Base-by-base conservation (phyloP, 1,140 invertebrate species). In the Hylyphantes graminicola region DNA sequence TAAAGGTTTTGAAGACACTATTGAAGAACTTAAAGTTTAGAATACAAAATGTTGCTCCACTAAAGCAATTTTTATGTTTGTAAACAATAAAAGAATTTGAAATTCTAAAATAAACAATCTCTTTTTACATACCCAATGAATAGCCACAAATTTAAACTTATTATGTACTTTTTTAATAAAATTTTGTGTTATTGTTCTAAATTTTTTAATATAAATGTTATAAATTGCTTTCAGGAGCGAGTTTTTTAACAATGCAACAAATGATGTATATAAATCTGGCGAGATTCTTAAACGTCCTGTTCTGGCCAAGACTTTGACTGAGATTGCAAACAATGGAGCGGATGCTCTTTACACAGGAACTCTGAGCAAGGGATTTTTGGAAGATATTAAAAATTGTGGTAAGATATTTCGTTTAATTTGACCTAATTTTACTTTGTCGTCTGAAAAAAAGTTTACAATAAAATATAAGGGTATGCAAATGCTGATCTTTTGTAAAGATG, bases 201-300 rank as follows among this genome's bases (percentile, higher is more conserved):
- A 61, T 12, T 61, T 61, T 15, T 53, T 11, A 73, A 51, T 51
- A 51, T 51, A 13, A 53, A 53, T 6, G 12, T 67, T 67, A 19
- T 73, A 48, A 59, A 55, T 12, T n/a, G 2, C 53, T 68, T 86
- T 85, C 48, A 87, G 81, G 67, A 84, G 84, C 59, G 92, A 90
- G 19, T 91, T 91, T 68, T 88, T 90, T 13, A 90, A 92, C 86
- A 89, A 89, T 19, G 87, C 87, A 57, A 90, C 90, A 6, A 88
- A 88, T 10, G 57, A 88, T 54, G 78, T 91, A 5, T 91, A 89
- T 68, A 88, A 90, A 87, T 87, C 88, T 65, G 90, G 90, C 12
- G 91, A 92, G 77, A 88, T 89, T 13, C 88, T 92, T 12, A 90
- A 86, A 78, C 86, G 89, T 59, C 85, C 87, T 5, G 86, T 87